phyloP scores from a whole-genome alignment of 2,797 vertebrate species.

The Neosalanx taihuensis region DNA sequence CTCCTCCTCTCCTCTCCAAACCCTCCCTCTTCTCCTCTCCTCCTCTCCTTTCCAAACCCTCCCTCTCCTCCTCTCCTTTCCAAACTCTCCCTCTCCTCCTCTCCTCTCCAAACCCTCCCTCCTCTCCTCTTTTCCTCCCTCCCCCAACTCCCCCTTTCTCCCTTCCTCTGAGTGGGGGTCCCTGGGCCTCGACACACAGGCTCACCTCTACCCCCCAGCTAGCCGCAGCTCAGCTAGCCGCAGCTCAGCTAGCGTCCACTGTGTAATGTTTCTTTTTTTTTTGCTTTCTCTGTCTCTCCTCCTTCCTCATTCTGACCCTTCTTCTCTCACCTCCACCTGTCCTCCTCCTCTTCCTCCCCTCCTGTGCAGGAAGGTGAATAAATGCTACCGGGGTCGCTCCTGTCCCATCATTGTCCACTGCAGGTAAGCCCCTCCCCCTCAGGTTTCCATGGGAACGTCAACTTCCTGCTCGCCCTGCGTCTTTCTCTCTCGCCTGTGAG shows the following conservation, averaged over 20 bases:
- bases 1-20: conserved; percentile 19
- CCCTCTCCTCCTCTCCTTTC: conserved; percentile 56
- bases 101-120: conserved; percentile 7
- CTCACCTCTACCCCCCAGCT: neutral
- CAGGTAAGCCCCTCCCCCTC: conserved; percentile 78
- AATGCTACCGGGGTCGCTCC: conserved; percentile 95
- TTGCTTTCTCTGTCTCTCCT: conserved; percentile 5
- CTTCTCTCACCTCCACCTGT: neutral
- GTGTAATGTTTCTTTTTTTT: neutral
- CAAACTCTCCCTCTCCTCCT: conserved; percentile 10
- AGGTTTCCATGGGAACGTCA: neutral
- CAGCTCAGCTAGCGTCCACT: neutral
- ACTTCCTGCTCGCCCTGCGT: neutral
- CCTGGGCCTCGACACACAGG: neutral
- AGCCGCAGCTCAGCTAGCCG: no score
- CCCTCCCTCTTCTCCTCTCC: neutral
- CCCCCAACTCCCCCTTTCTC: conserved; percentile 7
- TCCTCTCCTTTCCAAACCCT: conserved; percentile 23
- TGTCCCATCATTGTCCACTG: conserved; percentile 97
- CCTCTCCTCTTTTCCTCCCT: neutral
- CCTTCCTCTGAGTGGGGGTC: conserved; percentile 2
- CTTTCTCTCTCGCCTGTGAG: no score
- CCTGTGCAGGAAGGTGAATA: conserved; percentile 94
- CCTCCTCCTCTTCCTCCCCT: neutral
- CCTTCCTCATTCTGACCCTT: conserved; percentile 7